Evolutionary conservation across 1,140 invertebrate genomes (phyloP).

Genomic region (Bicyclus anynana): DNA sequence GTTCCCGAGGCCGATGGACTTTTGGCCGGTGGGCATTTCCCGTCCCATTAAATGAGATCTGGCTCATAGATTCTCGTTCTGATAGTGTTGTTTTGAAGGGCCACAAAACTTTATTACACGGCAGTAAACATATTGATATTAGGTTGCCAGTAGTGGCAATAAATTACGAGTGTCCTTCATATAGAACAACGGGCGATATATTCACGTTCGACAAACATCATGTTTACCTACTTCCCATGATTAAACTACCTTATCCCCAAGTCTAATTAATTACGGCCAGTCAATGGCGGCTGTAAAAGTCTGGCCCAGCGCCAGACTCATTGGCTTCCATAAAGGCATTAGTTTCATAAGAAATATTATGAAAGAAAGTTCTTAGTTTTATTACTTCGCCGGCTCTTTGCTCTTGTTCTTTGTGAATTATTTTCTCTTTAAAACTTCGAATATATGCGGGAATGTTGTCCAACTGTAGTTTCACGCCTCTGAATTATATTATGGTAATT

Average conservation of each 20-base stretch:
- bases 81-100: too few relatives aligned
- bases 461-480: too few relatives aligned
- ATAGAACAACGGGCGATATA: neutral
- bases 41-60: too few relatives aligned
- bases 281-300: neutral
- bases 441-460: neutral
- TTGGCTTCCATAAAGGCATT: constrained; percentile 1
- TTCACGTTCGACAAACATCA: neutral
- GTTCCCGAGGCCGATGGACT: too few relatives aligned
- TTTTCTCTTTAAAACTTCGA: neutral
- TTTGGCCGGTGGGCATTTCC: too few relatives aligned
- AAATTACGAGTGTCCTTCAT: neutral
- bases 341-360: constrained; percentile 2
- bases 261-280: neutral
- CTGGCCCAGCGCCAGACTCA: neutral
- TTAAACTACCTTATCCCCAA: neutral
- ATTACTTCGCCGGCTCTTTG: neutral
- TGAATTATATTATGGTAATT: too few relatives aligned
- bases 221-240: neutral
- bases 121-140: too few relatives aligned
- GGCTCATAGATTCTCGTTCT: too few relatives aligned
- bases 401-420: neutral
- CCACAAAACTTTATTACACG: too few relatives aligned
- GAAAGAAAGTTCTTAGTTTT: constrained; percentile 2
- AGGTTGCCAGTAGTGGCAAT: neutral